These are phyloP conservation scores for Drosophila repletoides DNA, from an alignment of 1,140 invertebrate genomes.

Conservation along the genomic window DNA sequence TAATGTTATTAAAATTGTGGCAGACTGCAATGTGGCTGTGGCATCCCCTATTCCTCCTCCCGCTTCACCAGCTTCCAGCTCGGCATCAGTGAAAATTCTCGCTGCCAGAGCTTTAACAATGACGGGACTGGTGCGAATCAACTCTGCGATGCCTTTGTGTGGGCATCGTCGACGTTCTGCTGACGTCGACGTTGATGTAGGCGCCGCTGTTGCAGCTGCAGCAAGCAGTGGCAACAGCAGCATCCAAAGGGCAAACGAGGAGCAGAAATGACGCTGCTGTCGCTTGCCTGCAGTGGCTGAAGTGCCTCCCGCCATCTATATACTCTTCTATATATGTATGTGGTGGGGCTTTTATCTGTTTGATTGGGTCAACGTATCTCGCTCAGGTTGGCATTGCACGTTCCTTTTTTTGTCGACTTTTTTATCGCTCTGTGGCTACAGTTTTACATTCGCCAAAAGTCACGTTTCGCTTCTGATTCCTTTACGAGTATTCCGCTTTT, in stretches of 20 bases:
- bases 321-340: conserved; percentile 8
- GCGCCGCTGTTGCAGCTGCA: conserved; percentile 21
- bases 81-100: conserved; percentile 65
- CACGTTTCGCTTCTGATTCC: conserved; percentile 67
- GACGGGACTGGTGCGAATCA: conserved; percentile 79
- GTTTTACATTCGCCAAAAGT: conserved; percentile 67
- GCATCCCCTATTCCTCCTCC: background rate
- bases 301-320: conserved; percentile 26
- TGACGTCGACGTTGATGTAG: conserved; percentile 14
- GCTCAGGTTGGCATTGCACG: conserved; percentile 70
- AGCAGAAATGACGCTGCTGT: conserved; percentile 15
- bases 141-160: conserved; percentile 73
- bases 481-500: conserved; percentile 24
- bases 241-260: conserved; percentile 7
- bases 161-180: conserved; percentile 53
- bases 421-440: conserved; percentile 63
- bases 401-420: no score
- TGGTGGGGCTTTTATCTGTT: conserved; percentile 45
- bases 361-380: conserved; percentile 52
- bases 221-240: conserved; percentile 12
- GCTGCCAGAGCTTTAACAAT: conserved; percentile 79
- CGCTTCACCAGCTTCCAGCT: conserved; percentile 21
- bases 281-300: conserved; percentile 16
- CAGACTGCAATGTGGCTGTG: conserved; percentile 3
- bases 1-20: conserved; percentile 81